Conservation (phyloP, 1,140 invertebrate genomes). For the Drosophila simulans region DNA sequence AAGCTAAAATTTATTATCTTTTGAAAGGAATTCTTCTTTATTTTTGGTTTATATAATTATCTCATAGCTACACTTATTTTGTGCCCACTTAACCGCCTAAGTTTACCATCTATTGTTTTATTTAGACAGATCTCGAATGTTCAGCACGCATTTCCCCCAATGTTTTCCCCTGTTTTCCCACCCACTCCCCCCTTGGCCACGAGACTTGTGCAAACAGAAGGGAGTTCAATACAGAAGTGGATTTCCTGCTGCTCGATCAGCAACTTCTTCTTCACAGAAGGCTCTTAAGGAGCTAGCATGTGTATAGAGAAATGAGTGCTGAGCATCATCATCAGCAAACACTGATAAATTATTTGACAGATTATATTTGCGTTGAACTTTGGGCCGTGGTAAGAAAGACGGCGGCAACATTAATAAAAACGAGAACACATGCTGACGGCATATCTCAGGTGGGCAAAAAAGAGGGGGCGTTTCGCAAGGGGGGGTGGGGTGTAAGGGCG, state of each 20-base stretch:
- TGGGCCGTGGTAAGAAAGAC: constrained; percentile 28
- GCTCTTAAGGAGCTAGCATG: constrained; percentile 21
- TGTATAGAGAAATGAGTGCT: constrained; percentile 16
- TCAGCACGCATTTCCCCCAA: constrained; percentile 8
- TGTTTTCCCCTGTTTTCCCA: not conserved
- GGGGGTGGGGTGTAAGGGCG: too few relatives aligned
- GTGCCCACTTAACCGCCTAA: not conserved
- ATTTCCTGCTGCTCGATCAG: constrained; percentile 22
- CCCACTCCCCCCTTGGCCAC: not conserved
- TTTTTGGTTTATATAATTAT: too few relatives aligned
- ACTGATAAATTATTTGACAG: constrained; percentile 82
- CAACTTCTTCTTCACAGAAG: constrained; percentile 7
- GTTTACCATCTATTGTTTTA: not conserved
- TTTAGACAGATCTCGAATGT: constrained; percentile 17
- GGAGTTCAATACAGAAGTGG: constrained; percentile 32
- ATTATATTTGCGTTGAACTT: constrained; percentile 82
- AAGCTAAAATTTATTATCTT: too few relatives aligned
- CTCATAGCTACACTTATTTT: not conserved
- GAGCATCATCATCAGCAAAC: constrained; percentile 71
- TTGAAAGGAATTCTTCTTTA: too few relatives aligned
- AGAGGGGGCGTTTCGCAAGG: not conserved
- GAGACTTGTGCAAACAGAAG: constrained; percentile 50
- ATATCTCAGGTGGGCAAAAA: constrained; percentile 8
- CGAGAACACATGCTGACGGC: constrained; percentile 55
- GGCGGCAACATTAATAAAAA: constrained; percentile 55